Conservation (phyloP, 2,797 vertebrate genomes). For the Syndactyla subalaris region DNA sequence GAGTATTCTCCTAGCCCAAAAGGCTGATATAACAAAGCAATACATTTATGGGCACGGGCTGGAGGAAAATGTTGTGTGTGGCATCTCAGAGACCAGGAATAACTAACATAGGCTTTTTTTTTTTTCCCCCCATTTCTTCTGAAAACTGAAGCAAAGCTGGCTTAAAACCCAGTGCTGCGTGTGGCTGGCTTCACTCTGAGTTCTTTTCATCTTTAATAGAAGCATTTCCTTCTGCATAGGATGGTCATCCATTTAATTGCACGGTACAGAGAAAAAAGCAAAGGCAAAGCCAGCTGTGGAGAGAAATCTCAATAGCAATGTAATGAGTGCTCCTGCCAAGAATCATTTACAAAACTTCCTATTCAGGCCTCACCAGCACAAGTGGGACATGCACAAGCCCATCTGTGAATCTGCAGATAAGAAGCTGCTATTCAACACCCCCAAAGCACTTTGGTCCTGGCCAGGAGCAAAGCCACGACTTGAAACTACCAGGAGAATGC, state of each 20-base stretch:
- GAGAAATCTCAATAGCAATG: constrained; percentile 51
- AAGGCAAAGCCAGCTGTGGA: constrained; percentile 45
- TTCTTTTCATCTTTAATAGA: constrained; percentile 38
- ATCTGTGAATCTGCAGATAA: constrained; percentile 57
- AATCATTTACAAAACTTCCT: constrained; percentile 57
- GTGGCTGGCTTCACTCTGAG: constrained; percentile 12
- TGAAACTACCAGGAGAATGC: neutral
- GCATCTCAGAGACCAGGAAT: neutral
- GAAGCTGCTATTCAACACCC: constrained; percentile 16
- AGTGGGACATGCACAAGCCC: constrained; percentile 25
- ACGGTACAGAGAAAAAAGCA: constrained; percentile 12
- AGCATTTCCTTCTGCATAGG: constrained; percentile 50
- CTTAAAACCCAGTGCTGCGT: neutral
- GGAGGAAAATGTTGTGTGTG: neutral
- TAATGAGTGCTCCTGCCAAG: constrained; percentile 48
- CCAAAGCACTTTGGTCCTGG: constrained; percentile 5
- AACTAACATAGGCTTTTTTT: neutral
- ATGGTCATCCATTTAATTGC: constrained; percentile 53
- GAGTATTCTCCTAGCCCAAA: neutral
- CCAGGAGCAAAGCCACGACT: neutral
- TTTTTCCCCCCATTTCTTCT: neutral
- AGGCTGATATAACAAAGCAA: neutral
- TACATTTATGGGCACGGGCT: neutral
- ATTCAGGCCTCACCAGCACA: constrained; percentile 38
- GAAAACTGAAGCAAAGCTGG: constrained; percentile 16